A percentile compares a stretch with the other conserved stretches of the same genome.
Conservation (phyloP, 2,113 vertebrate species). For the Caracal caracal region DNA sequence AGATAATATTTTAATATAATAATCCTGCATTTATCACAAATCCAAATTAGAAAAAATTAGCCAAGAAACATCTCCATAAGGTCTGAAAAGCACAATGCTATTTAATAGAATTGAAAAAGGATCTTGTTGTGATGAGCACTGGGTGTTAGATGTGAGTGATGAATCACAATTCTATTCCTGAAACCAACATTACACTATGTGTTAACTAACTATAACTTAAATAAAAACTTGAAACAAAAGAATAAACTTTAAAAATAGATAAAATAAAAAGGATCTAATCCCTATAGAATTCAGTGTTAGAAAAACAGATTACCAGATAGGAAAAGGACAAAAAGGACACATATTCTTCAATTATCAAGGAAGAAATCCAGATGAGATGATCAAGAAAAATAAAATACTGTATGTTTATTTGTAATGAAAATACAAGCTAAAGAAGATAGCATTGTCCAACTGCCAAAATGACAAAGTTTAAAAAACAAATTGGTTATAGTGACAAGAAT, state of each 20-base stretch:
- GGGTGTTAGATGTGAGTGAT: not conserved
- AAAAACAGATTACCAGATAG: not conserved
- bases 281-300: not conserved
- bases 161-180: not conserved
- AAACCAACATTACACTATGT: not conserved
- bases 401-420: not conserved
- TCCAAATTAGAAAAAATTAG: not conserved
- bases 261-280: not conserved
- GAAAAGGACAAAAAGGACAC: not conserved
- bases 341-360: not conserved
- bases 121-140: not conserved
- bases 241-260: not conserved
- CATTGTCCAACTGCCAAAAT: not conserved
- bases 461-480: not conserved
- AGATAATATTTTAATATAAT: not conserved
- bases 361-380: not conserved
- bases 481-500: not conserved
- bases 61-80: not conserved
- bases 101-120: not conserved
- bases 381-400: not conserved
- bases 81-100: not conserved
- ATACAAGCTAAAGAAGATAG: not conserved
- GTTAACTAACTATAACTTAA: not conserved
- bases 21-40: not conserved
- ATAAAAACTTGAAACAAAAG: not conserved